phyloP scores from a whole-genome alignment of 2,113 vertebrate genomes.

The Oxyruncus cristatus region DNA sequence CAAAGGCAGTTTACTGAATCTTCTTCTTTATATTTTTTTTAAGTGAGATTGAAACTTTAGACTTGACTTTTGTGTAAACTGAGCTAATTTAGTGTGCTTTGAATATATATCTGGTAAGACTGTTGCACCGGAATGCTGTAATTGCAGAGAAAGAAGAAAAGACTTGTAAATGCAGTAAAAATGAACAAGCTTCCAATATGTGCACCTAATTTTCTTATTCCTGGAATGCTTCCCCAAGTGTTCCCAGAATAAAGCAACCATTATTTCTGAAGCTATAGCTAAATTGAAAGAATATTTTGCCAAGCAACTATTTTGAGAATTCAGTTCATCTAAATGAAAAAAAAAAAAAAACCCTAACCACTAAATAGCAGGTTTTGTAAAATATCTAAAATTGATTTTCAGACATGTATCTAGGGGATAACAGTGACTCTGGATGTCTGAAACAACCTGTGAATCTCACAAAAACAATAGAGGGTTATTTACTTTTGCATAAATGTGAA shows the following conservation, averaged over 20 bases:
- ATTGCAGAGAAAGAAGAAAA: background rate
- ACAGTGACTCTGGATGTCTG: background rate
- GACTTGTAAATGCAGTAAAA: background rate
- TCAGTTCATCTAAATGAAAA: background rate
- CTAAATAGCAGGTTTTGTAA: background rate
- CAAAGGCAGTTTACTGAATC: background rate
- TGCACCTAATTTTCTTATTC: slow-evolving; percentile 4
- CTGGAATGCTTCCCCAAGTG: background rate
- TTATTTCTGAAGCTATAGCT: background rate
- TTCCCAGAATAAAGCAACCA: background rate
- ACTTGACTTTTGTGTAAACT: background rate
- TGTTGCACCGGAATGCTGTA: background rate
- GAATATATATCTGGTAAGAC: background rate
- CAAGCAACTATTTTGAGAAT: background rate
- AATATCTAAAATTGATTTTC: background rate
- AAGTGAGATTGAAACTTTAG: background rate
- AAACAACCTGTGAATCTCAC: background rate
- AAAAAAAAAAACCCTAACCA: background rate
- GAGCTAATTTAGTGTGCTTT: background rate
- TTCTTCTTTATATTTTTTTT: background rate
- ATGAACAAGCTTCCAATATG: background rate
- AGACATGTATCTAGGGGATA: background rate
- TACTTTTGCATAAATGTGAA: background rate
- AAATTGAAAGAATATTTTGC: background rate
- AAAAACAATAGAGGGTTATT: background rate